Percentiles rank a stretch among this genome's conserved stretches.
Conservation (phyloP, 2,888 invertebrate species). For the Orthosia incerta region DNA sequence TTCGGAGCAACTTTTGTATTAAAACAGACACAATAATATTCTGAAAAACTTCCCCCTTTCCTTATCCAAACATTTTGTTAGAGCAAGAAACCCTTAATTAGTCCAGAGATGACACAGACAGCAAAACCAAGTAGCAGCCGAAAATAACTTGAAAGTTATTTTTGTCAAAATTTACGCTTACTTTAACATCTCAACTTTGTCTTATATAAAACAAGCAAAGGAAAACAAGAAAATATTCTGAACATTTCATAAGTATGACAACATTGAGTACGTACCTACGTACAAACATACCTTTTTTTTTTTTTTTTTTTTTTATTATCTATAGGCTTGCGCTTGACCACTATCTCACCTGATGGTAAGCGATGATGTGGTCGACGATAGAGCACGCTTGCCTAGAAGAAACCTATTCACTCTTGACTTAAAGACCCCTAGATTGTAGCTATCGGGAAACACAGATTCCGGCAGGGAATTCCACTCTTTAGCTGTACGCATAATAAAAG, state of each 20-base stretch:
- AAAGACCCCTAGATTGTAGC: too few relatives aligned
- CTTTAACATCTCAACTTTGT: constrained; percentile 10
- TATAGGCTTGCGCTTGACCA: too few relatives aligned
- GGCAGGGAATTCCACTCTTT: too few relatives aligned
- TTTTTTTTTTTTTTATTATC: too few relatives aligned
- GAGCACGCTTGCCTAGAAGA: too few relatives aligned
- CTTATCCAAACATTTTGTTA: constrained; percentile 9
- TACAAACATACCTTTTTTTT: constrained; percentile 24
- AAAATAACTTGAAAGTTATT: constrained; percentile 36
- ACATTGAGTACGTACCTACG: constrained; percentile 33
- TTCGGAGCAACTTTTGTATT: constrained; percentile 20
- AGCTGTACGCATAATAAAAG: too few relatives aligned
- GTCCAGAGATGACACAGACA: neutral
- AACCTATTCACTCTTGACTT: too few relatives aligned
- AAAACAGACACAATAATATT: constrained; percentile 3
- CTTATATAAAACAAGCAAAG: constrained; percentile 10
- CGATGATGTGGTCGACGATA: too few relatives aligned
- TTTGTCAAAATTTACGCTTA: constrained; percentile 18
- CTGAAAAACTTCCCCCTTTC: neutral
- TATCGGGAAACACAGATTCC: too few relatives aligned
- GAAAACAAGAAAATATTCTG: constrained; percentile 8
- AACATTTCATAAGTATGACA: constrained; percentile 15
- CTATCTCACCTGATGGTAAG: too few relatives aligned
- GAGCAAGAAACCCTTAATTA: constrained; percentile 22
- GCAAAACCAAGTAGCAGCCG: neutral